Evolutionary conservation across 2,888 invertebrate species (phyloP).

Genomic region (Actias luna): DNA sequence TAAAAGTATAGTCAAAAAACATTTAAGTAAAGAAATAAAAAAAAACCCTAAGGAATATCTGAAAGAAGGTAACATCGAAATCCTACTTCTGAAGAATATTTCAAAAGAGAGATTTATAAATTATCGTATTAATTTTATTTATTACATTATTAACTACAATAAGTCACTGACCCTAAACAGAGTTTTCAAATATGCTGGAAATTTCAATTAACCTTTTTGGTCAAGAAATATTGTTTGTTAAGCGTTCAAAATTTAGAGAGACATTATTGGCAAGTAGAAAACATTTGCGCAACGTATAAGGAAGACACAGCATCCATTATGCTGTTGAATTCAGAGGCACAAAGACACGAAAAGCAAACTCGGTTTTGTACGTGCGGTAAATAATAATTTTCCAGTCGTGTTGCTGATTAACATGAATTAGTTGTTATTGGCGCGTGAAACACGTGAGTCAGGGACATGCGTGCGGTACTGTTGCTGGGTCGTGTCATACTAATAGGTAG

Average conservation of each 20-base stretch:
- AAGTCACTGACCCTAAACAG: not conserved
- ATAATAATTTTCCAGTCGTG: slow-evolving; percentile 59
- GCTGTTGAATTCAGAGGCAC: not conserved
- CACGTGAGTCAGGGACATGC: slow-evolving; percentile 65
- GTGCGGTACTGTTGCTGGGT: slow-evolving; percentile 42
- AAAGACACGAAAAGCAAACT: slow-evolving; percentile 46
- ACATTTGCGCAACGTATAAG: not conserved
- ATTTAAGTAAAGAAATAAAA: too few species aligned
- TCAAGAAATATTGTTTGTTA: not conserved
- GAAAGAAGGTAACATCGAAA: not conserved
- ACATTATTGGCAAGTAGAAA: not conserved
- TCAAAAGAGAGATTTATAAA: not conserved
- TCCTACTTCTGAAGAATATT: not conserved
- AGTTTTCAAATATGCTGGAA: not conserved
- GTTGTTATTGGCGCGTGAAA: slow-evolving; percentile 75
- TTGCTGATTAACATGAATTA: slow-evolving; percentile 74
- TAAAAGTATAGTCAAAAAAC: too few species aligned
- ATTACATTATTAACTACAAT: not conserved
- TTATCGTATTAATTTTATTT: not conserved
- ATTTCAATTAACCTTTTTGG: not conserved
- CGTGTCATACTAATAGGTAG: not conserved
- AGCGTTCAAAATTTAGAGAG: not conserved
- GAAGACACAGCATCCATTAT: not conserved
- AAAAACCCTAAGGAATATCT: not conserved
- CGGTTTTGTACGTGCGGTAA: slow-evolving; percentile 62